A percentile compares a stretch with the other conserved stretches of the same genome.
phyloP scores from a whole-genome alignment of 2,797 vertebrate genomes.

The Spatula versicolor region DNA sequence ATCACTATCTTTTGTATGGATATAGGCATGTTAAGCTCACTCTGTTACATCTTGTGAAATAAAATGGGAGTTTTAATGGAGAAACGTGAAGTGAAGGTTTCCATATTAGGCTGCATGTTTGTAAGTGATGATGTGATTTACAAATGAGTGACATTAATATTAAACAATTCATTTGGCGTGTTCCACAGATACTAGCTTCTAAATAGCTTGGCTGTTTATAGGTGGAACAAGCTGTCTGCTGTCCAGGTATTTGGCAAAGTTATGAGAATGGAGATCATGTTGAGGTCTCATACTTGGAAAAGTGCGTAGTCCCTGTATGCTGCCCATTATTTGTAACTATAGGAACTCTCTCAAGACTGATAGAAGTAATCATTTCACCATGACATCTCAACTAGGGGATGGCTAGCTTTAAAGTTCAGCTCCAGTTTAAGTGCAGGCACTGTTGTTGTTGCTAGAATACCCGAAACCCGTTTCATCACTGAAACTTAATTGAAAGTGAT shows the following conservation, averaged over 20 bases:
- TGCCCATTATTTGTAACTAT: background rate
- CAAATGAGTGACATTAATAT: background rate
- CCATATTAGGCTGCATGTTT: background rate
- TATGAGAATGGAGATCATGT: background rate
- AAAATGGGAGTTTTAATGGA: background rate
- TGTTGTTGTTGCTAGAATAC: background rate
- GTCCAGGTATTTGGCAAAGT: background rate
- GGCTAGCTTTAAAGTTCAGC: background rate
- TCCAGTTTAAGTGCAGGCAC: background rate
- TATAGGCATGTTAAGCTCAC: background rate
- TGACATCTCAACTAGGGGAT: background rate
- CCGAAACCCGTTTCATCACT: background rate
- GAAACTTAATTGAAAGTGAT: background rate
- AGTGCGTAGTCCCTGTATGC: background rate
- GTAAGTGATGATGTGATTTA: background rate
- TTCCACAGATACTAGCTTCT: background rate
- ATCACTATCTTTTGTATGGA: background rate
- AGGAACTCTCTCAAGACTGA: background rate
- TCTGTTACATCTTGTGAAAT: background rate
- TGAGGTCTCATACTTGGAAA: background rate
- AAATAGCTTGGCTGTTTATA: background rate
- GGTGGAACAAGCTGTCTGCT: background rate
- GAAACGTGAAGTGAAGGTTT: background rate
- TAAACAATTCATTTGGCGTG: background rate
- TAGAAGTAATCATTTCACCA: background rate